These are phyloP conservation scores for Riptortus pedestris DNA, from an alignment of 1,140 invertebrate genomes.

Conservation along the genomic window DNA sequence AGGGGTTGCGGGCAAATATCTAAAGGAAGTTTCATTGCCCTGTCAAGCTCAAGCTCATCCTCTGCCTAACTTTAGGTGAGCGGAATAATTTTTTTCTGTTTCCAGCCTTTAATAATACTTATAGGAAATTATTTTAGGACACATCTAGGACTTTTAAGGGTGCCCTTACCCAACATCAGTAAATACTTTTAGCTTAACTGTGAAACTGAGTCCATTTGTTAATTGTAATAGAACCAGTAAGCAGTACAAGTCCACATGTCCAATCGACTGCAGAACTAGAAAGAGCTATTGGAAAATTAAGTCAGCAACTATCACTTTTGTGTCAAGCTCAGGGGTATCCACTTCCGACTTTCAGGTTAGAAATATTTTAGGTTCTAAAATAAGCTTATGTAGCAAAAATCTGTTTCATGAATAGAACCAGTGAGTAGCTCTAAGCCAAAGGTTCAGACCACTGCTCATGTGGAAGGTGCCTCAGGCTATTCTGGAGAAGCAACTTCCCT, in stretches of 20 bases:
- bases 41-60: slow-evolving; percentile 58
- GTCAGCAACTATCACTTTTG: slow-evolving; percentile 37
- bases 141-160: no score
- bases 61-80: slow-evolving; percentile 54
- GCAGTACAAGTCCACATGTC: slow-evolving; percentile 41
- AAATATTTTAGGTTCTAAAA: not conserved
- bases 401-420: slow-evolving; percentile 44
- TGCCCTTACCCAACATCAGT: no score
- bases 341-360: slow-evolving; percentile 49
- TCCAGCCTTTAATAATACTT: no score
- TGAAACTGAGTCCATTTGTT: no score
- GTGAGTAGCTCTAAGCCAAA: slow-evolving; percentile 54
- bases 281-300: slow-evolving; percentile 32
- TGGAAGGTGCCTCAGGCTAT: not conserved
- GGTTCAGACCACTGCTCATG: slow-evolving; percentile 5
- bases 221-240: slow-evolving; percentile 35
- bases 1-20: slow-evolving; percentile 18
- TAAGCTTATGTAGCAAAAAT: not conserved
- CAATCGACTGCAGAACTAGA: slow-evolving; percentile 32
- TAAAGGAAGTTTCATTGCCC: slow-evolving; percentile 31
- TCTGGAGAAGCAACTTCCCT: slow-evolving; percentile 33
- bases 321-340: slow-evolving; percentile 57
- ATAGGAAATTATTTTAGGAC: no score
- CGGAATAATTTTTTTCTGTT: no score
- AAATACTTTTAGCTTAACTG: no score